Percentiles rank a stretch among this genome's conserved stretches.
These are phyloP conservation scores for Poeciliopsis occidentalis DNA, from an alignment of 2,113 vertebrate genomes.

Conservation along the genomic window DNA sequence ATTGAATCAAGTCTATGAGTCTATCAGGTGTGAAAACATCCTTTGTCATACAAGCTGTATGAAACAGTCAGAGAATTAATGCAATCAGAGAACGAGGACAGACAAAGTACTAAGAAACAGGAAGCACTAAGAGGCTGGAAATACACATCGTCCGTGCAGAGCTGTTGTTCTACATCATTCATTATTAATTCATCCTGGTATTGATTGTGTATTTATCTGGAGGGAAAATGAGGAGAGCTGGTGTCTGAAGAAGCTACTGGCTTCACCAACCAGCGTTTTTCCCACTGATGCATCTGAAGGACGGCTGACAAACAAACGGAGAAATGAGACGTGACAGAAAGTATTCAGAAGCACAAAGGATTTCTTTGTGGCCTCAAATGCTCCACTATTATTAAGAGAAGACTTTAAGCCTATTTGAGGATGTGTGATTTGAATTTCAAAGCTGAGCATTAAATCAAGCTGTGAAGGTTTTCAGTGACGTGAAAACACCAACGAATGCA, in stretches of 20 bases:
- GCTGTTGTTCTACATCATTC: slow-evolving; percentile 78
- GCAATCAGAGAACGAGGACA: too few species aligned
- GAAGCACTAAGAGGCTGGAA: slow-evolving; percentile 49
- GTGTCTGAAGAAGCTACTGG: slow-evolving; percentile 45
- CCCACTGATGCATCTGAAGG: slow-evolving; percentile 28
- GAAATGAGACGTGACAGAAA: slow-evolving; percentile 4
- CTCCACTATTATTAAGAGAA: background rate
- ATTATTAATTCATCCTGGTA: slow-evolving; percentile 81
- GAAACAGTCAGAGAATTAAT: too few species aligned
- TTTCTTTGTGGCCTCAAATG: too few species aligned
- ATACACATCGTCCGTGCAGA: slow-evolving; percentile 58
- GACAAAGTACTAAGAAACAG: slow-evolving; percentile 27
- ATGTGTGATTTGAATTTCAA: background rate
- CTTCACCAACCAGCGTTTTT: slow-evolving; percentile 35
- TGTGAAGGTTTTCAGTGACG: background rate
- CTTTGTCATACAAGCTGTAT: too few species aligned
- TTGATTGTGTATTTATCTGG: slow-evolving; percentile 75
- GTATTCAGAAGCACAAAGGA: background rate
- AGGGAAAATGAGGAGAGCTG: slow-evolving; percentile 40
- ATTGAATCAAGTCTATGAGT: too few species aligned
- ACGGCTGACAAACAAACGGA: background rate
- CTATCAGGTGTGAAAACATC: too few species aligned
- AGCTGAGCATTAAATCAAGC: background rate
- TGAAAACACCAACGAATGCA: background rate
- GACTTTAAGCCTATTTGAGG: background rate